Evolutionary conservation across 2,797 vertebrate genomes (phyloP), one percentile per base, ranked within the genome.

Genomic region (Trachops cirrhosus): DNA sequence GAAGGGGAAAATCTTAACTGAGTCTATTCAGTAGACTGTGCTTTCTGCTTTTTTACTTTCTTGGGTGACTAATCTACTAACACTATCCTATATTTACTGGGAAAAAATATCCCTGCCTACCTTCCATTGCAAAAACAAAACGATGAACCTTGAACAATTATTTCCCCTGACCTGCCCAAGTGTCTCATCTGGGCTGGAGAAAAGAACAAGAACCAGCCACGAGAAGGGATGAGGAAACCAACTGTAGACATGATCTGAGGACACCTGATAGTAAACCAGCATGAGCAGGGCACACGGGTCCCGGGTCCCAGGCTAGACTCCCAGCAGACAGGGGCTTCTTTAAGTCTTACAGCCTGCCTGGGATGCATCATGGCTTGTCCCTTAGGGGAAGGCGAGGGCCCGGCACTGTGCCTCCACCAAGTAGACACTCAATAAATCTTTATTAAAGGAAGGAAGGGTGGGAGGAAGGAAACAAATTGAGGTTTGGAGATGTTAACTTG

Each of bases 41-140:
- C 84, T 94, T 83, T 92, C 80, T 64, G 80, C 48, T 78, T 93
- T 93, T 95, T 96, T 93, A 95, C 96, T 97, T 95, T 97, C 92
- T 95, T 95, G 85, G 88, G 83, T 97, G 97, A 96, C 46, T 75
- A 93, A 95, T 92, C 83, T 95, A 79, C 50, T 84, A 79, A 95
- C 74, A 89, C 37, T 68, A 88, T 73, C 86, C 86, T 91, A 86
- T 70, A 91, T 86, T 95, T 86, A 86, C 73, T 59, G 78, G 54
- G 24, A 68, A 54, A 54, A 80, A 50, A 29, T 19, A 79, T 22
- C 29, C 50, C 32, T 70, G 54, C 73, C 96, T 39, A 54, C 39
- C 93, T 74, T 88, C 57, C 15, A 79, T 24, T 26, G 26, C 64
- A 41, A 93, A 91, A 89, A 78, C 71, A 86, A 79, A 95, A 64